Percentiles rank a stretch among this genome's conserved stretches.
phyloP scores from a whole-genome alignment of 2,888 invertebrate species.

The Hecatera dysodea region DNA sequence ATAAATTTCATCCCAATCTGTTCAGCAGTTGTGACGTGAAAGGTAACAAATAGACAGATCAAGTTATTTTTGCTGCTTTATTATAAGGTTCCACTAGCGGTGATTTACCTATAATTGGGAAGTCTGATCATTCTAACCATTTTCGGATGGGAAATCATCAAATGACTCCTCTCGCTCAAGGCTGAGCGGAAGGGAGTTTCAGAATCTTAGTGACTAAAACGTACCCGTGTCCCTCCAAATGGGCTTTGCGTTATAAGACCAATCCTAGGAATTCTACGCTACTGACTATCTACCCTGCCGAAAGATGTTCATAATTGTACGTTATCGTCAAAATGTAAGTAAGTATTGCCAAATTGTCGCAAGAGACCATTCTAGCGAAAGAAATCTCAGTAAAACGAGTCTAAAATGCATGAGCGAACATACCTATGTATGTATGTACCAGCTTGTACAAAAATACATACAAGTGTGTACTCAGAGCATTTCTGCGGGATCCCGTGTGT shows the following conservation, averaged over 20 bases:
- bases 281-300: too few relatives aligned
- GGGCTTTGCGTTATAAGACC: too few relatives aligned
- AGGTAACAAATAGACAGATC: not conserved
- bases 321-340: too few relatives aligned
- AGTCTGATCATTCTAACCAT: not conserved
- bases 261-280: not conserved
- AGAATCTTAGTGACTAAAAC: too few relatives aligned
- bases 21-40: too few relatives aligned
- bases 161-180: too few relatives aligned
- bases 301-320: too few relatives aligned
- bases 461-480: constrained; percentile 28
- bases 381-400: not conserved
- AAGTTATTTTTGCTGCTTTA: too few relatives aligned
- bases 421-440: constrained; percentile 11
- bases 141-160: too few relatives aligned
- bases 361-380: not conserved
- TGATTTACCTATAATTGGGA: not conserved
- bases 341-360: not conserved
- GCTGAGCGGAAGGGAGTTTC: too few relatives aligned
- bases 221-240: too few relatives aligned
- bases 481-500: constrained; percentile 41
- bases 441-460: constrained; percentile 13
- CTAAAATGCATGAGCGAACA: constrained; percentile 13
- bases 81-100: not conserved
- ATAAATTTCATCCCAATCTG: too few relatives aligned